A percentile compares a stretch with the other conserved stretches of the same genome.
Conservation (phyloP, 2,797 vertebrate species). For the Oophaga sylvatica region DNA sequence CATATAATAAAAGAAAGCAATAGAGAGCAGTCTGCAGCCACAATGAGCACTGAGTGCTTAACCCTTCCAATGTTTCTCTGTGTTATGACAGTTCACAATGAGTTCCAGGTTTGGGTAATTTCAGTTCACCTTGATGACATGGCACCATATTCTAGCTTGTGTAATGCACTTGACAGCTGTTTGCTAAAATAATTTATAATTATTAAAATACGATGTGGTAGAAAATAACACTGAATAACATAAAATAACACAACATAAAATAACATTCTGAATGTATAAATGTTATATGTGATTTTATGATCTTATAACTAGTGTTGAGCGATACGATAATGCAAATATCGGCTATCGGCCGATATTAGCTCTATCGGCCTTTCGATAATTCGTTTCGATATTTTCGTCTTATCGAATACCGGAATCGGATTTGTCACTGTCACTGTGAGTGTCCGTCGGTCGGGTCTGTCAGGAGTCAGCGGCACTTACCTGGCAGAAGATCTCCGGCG, state of each 20-base stretch:
- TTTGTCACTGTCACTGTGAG: no score
- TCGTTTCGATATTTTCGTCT: no score
- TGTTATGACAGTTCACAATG: conserved; percentile 30
- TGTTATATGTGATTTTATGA: neutral
- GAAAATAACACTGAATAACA: no score
- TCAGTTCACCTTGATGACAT: neutral
- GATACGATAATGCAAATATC: no score
- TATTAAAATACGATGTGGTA: neutral
- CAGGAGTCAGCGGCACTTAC: no score
- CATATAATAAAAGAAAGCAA: conserved; percentile 58
- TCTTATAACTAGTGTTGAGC: neutral
- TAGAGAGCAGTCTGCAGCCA: conserved; percentile 47
- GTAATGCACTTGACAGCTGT: neutral
- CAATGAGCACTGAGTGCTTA: conserved; percentile 47
- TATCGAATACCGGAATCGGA: no score
- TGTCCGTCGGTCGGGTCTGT: no score
- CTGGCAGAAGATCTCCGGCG: no score
- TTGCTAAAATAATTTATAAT: neutral
- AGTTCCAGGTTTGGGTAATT: neutral
- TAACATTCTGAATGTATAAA: neutral
- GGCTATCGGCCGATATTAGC: no score
- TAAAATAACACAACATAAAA: neutral
- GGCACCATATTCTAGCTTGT: neutral
- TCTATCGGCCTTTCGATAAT: no score
- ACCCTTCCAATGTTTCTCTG: conserved; percentile 40